These are phyloP conservation scores for Philaenus spumarius DNA, from an alignment of 1,140 invertebrate species.

Conservation along the genomic window DNA sequence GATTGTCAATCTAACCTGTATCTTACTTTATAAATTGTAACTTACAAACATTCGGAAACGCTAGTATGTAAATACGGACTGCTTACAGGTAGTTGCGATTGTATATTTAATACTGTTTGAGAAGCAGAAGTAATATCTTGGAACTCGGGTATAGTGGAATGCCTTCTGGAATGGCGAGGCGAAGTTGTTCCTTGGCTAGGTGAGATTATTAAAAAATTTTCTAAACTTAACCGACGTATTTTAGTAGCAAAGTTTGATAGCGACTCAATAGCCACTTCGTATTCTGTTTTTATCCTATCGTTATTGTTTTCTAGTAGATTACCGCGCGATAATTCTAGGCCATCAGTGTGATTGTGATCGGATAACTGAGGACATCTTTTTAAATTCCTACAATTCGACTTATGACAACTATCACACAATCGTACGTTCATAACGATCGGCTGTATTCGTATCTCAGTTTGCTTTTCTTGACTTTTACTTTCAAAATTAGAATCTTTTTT, in stretches of 20 bases:
- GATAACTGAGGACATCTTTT: background rate
- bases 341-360: background rate
- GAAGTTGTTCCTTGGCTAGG: background rate
- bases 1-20: too few species aligned
- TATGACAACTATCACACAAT: background rate
- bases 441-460: background rate
- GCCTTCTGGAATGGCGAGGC: background rate
- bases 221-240: constrained; percentile 10
- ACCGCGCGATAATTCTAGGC: background rate
- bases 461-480: background rate
- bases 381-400: background rate
- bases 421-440: background rate
- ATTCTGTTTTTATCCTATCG: background rate
- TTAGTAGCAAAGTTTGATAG: constrained; percentile 6
- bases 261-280: background rate
- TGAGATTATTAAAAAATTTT: background rate
- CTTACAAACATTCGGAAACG: too few species aligned
- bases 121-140: too few species aligned
- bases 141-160: constrained; percentile 1
- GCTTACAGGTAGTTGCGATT: too few species aligned
- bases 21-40: too few species aligned
- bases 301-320: background rate
- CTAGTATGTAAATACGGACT: too few species aligned
- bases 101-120: too few species aligned
- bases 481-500: background rate